Percentiles rank a stretch among this genome's conserved stretches.
phyloP scores from a whole-genome alignment of 1,140 invertebrate genomes.

The Monomorium pharaonis region DNA sequence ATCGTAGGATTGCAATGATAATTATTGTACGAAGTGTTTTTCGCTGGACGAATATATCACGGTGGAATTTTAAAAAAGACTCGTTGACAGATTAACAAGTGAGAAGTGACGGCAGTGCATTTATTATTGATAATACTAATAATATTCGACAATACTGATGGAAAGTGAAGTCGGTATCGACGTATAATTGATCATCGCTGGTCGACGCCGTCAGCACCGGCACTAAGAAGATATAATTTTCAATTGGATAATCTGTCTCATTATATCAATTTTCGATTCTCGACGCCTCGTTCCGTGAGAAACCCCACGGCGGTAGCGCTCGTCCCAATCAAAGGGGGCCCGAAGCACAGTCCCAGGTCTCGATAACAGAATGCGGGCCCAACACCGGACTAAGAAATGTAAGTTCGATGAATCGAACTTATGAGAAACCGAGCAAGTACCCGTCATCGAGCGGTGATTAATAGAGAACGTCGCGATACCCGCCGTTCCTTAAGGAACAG shows the following conservation, averaged over 20 bases:
- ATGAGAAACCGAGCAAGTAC: constrained; percentile 67
- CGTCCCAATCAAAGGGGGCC: constrained; percentile 57
- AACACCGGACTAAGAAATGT: constrained; percentile 37
- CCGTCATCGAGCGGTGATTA: constrained; percentile 73
- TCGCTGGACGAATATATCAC: not conserved
- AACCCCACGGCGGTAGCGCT: constrained; percentile 50
- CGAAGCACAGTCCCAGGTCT: constrained; percentile 45
- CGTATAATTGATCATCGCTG: constrained; percentile 55
- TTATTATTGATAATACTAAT: constrained; percentile 34
- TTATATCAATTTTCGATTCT: constrained; percentile 53
- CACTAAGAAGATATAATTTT: constrained; percentile 47
- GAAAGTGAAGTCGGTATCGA: constrained; percentile 26
- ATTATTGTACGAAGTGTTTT: not conserved
- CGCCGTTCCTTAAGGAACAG: constrained; percentile 67
- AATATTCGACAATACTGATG: constrained; percentile 30
- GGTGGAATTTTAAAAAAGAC: constrained; percentile 33
- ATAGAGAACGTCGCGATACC: constrained; percentile 71
- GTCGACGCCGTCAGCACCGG: not conserved
- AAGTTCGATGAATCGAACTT: constrained; percentile 64
- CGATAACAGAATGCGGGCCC: constrained; percentile 58
- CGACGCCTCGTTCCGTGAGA: constrained; percentile 35
- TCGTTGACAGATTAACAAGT: not conserved
- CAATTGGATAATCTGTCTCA: constrained; percentile 59
- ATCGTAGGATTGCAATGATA: not conserved
- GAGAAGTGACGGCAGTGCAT: not conserved